Conservation (phyloP, 2,888 invertebrate species). For the Brachynemurus nebulosus region DNA sequence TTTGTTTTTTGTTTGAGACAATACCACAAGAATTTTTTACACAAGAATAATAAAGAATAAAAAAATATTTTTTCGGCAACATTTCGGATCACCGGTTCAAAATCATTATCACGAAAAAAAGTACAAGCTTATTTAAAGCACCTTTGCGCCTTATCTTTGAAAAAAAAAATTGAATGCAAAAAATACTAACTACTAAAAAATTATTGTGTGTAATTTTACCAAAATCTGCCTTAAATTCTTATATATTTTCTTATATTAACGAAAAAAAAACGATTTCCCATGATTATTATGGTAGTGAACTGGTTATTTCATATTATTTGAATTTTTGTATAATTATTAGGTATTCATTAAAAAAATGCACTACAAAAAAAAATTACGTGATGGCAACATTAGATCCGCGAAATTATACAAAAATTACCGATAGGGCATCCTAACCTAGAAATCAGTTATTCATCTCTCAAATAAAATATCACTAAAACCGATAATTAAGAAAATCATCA, state of each 20-base stretch:
- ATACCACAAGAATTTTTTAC: no score
- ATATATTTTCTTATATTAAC: conserved; percentile 39
- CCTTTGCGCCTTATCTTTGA: conserved; percentile 60
- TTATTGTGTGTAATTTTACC: conserved; percentile 42
- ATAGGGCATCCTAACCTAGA: no score
- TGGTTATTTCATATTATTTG: conserved; percentile 13
- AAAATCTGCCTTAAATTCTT: conserved; percentile 54
- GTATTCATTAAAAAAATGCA: conserved; percentile 1
- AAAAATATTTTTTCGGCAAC: conserved; percentile 27
- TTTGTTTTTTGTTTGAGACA: no score
- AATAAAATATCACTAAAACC: no score
- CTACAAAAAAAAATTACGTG: not conserved
- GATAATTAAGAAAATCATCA: no score
- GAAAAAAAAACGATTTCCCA: conserved; percentile 35
- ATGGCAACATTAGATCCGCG: conserved; percentile 2
- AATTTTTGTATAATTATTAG: conserved; percentile 4
- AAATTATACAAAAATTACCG: no score
- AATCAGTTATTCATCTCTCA: no score
- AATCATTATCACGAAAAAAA: conserved; percentile 46
- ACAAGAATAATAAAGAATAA: conserved; percentile 15
- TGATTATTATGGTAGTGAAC: conserved; percentile 31
- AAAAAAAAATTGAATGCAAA: conserved; percentile 36
- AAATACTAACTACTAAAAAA: conserved; percentile 20
- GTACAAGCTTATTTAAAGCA: conserved; percentile 59
- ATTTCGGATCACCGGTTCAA: conserved; percentile 43